Evolutionary conservation across 1,140 invertebrate genomes (phyloP), one percentile per base, ranked within the genome.

Genomic region (Papilio aristodemus): DNA sequence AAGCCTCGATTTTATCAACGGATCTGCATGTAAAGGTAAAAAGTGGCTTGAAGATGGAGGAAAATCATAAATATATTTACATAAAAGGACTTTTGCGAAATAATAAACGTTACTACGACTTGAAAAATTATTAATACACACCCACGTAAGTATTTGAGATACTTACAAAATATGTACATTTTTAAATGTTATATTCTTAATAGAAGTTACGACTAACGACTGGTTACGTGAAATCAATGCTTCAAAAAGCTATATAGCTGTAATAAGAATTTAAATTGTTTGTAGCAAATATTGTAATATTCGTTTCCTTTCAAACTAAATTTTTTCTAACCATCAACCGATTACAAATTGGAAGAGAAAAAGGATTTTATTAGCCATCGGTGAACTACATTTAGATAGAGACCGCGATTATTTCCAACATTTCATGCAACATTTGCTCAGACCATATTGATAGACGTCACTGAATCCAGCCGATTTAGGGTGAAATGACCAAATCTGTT

Each of bases 371-470:
- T 22, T 22, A 54, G 46, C 17, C 17, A 46, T 19, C 17, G 43
- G 7, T 0, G 43, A 9, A 46, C 43, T 54, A 54, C 17, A 50
- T 54, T 25, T 25, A 22, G 19, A 54, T 54, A 25, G 17, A 39
- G 38, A 13, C 46, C 19, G 10, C 0, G 19, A 54, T 13, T 43
- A 17, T 43, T 54, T 54, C n/a, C 4, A 54, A 5, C 9, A 54
- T 54, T 54, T 54, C 19, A 22, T 9, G 46, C 19, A 54, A 54
- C 46, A 54, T 25, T 54, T 54, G 46, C 19, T 54, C 46, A 19
- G 46, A 22, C 22, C 9, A 54, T 10, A 19, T 46, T 46, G 43
- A 19, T 22, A 43, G 19, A 54, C 19, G 19, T 25, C 10, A 54
- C 46, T 50, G 19, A 11, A 54, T 54, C 19, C 19, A 54, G 3